Conservation (phyloP, 2,888 invertebrate species). For the Ditylenchus weischeri region DNA sequence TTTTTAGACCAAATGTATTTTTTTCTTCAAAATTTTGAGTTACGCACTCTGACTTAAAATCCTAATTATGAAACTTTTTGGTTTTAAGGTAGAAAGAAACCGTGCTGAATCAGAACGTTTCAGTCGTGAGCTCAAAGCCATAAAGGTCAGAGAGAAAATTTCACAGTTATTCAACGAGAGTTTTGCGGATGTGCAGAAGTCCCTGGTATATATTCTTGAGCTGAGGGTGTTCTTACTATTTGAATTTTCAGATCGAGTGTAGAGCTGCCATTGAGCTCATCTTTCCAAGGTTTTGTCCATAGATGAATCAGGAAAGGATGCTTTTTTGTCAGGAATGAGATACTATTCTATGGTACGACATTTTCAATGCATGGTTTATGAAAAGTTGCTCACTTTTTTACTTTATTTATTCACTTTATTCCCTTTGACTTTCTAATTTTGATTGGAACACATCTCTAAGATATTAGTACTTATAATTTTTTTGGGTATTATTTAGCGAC, state of each 20-base stretch:
- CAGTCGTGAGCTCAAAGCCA: slow-evolving; percentile 18
- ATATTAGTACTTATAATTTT: no score
- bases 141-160: slow-evolving; percentile 28
- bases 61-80: neutral
- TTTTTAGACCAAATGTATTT: no score
- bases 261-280: slow-evolving; percentile 28
- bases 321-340: no score
- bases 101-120: slow-evolving; percentile 29
- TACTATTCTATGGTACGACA: no score
- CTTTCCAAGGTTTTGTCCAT: slow-evolving; percentile 31
- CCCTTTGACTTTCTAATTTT: no score
- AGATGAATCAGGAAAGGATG: neutral
- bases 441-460: no score
- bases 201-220: slow-evolving; percentile 11
- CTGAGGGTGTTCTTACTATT: no score
- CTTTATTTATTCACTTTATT: no score
- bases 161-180: slow-evolving; percentile 22
- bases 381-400: no score
- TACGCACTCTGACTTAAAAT: neutral
- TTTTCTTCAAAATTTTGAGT: no score
- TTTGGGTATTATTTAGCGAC: no score
- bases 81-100: slow-evolving; percentile 33
- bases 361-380: no score
- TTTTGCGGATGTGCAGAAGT: slow-evolving; percentile 29
- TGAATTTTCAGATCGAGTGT: slow-evolving; percentile 21